Evolutionary conservation across 2,797 vertebrate genomes (phyloP), one percentile per base, ranked within the genome.

Genomic region (Tarsius wallacei): DNA sequence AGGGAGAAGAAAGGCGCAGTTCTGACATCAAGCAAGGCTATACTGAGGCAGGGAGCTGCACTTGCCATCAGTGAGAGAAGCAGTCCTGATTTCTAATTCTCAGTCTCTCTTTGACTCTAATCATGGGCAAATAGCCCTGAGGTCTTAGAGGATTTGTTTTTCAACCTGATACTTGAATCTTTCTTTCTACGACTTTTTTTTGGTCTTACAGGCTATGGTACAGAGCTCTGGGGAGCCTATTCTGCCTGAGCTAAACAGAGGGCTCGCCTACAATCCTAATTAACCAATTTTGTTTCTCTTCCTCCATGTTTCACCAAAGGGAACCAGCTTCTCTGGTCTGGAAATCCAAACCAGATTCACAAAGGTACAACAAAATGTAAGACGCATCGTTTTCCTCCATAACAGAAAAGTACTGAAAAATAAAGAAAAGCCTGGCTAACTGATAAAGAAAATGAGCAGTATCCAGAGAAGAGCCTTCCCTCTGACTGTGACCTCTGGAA

Each of bases 11-110:
- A 71, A 31, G 22, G 22, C 36, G 73, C 70, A 22, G 13, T 4
- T 26, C 78, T 36, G 19, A 26, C 17, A 19, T 0, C 1, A 33
- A 49, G 33, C n/a, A 14, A 5, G 0, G 31, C 4, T 59, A 49
- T 70, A 19, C 0, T 17, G 36, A 61, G 21, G n/a, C 28, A 3
- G 0, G n/a, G 33, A 26, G n/a, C 7, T 21, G n/a, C 13, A 33
- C 5, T 7, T 73, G 55, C 51, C 22, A 0, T 9, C 17, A 7
- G 59, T 26, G 63, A 82, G 6, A 47, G 76, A 63, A 15, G 10
- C 73, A 6, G 3, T 21, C n/a, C 61, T 59, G 10, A 59, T 22
- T 33, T 31, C 17, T 1, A 1, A 9, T 31, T 28, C n/a, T 59
- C 33, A 26, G 22, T 82, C 61, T 11, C 59, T 80, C 59, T 13